Evolutionary conservation across 2,797 vertebrate genomes (phyloP).

Genomic region (Babyrousa celebensis): DNA sequence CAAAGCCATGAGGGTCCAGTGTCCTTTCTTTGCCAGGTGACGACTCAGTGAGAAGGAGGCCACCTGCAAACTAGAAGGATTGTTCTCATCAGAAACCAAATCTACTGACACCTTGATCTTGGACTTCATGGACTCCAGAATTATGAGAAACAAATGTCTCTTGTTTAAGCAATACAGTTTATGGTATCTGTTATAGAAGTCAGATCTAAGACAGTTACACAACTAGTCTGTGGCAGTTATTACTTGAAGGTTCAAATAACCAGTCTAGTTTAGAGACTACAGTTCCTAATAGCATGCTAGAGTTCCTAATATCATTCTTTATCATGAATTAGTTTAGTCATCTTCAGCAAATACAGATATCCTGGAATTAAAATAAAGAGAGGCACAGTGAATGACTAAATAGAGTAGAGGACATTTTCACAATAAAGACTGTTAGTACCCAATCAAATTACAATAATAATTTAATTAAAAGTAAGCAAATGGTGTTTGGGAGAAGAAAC

Average conservation of each 20-base stretch:
- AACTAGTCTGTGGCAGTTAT: not conserved
- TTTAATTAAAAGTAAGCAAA: constrained; percentile 43
- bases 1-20: not conserved
- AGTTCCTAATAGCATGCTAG: not conserved
- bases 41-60: not conserved
- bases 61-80: not conserved
- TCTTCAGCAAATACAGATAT: not conserved
- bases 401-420: not conserved
- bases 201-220: not conserved
- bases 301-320: constrained; percentile 24
- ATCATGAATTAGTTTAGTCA: not conserved
- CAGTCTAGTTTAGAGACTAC: not conserved
- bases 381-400: not conserved
- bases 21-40: not conserved
- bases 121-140: not conserved
- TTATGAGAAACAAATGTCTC: constrained; percentile 5
- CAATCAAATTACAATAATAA: not conserved
- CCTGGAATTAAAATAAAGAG: not conserved
- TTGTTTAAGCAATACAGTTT: not conserved
- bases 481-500: constrained; percentile 40
- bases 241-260: not conserved
- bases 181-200: not conserved
- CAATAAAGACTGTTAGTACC: not conserved
- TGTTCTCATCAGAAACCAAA: not conserved
- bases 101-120: not conserved